A percentile compares a stretch with the other conserved stretches of the same genome.
Conservation (phyloP, 37 sponge, comb jelly and placozoan species). For the Geodia barretti region DNA sequence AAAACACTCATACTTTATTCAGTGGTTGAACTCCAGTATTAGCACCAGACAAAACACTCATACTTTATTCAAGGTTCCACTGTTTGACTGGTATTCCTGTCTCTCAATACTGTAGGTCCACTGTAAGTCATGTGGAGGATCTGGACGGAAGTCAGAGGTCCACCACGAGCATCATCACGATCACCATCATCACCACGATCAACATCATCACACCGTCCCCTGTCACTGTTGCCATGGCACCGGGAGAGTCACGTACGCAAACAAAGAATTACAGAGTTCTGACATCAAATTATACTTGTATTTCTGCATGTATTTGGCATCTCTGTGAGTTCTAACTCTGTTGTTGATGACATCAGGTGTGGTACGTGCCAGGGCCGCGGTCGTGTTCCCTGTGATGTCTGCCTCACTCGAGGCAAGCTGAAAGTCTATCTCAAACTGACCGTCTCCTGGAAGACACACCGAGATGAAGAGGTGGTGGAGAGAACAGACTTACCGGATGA, state of each 20-base stretch:
- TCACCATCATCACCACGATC: conserved; percentile 59
- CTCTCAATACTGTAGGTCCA: conserved; percentile 36
- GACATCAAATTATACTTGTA: too few relatives aligned
- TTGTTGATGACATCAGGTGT: conserved; percentile 50
- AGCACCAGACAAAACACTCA: too few relatives aligned
- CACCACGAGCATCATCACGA: conserved; percentile 52
- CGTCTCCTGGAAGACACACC: conserved; percentile 53
- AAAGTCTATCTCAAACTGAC: conserved; percentile 70
- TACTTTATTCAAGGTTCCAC: too few relatives aligned
- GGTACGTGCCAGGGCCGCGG: conserved; percentile 68
- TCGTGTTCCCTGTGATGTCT: conserved; percentile 39
- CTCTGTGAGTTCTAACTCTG: background rate
- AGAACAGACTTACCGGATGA: conserved; percentile 67
- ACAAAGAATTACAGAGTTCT: too few relatives aligned
- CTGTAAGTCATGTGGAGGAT: conserved; percentile 42
- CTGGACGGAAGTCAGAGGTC: conserved; percentile 22
- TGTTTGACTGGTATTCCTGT: too few relatives aligned
- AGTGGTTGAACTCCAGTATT: too few relatives aligned
- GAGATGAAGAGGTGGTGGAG: conserved; percentile 73
- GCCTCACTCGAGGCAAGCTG: conserved; percentile 36
- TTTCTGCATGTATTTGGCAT: background rate
- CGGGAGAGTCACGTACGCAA: conserved; percentile 57
- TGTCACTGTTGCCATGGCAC: conserved; percentile 66
- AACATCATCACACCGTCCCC: conserved; percentile 44
- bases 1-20: too few relatives aligned